These are phyloP conservation scores for Lasioglossum calceatum DNA, from an alignment of 2,888 invertebrate genomes.

Conservation along the genomic window DNA sequence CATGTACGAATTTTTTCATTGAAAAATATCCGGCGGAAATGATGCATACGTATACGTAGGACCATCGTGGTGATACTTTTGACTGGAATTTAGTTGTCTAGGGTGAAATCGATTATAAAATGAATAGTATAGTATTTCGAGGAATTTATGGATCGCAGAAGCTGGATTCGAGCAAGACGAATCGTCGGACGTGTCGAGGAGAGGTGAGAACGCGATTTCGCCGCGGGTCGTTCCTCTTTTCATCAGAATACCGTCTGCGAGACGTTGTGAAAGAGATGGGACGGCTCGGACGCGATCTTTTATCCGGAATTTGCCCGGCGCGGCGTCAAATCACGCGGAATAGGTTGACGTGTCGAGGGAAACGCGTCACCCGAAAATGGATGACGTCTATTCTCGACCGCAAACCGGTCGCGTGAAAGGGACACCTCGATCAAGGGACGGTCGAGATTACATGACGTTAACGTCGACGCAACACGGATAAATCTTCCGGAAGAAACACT, in stretches of 20 bases:
- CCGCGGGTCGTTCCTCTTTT: background rate
- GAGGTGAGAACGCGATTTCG: background rate
- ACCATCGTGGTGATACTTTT: background rate
- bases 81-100: background rate
- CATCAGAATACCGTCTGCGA: background rate
- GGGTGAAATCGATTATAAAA: no score
- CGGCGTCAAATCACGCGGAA: conserved; percentile 6
- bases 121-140: background rate
- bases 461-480: conserved; percentile 1
- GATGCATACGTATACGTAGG: background rate
- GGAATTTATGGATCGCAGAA: background rate
- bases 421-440: conserved; percentile 13
- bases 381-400: conserved; percentile 10
- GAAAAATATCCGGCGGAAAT: no score
- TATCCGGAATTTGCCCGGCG: background rate
- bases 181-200: background rate
- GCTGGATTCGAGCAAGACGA: background rate
- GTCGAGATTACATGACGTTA: conserved; percentile 4
- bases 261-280: background rate
- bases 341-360: conserved; percentile 4
- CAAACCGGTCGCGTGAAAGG: conserved; percentile 14
- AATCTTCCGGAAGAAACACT: background rate
- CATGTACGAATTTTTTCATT: no score
- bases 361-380: conserved; percentile 20
- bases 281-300: conserved; percentile 4